phyloP scores from a whole-genome alignment of 2,888 invertebrate species.

The Rhimphoctona megacephalus region DNA sequence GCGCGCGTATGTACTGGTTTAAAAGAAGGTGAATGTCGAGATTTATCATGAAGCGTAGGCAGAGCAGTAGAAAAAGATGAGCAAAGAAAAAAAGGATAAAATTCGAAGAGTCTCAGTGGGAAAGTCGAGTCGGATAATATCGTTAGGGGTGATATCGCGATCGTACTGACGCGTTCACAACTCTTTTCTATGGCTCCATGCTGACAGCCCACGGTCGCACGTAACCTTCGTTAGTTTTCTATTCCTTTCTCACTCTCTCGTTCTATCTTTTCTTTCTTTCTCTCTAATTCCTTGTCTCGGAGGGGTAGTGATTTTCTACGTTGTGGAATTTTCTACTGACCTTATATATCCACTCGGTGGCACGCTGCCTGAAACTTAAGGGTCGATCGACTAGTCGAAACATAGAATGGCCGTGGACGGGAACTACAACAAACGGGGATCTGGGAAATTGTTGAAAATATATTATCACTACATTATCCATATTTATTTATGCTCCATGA shows the following conservation, averaged over 20 bases:
- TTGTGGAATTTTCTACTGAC: slow-evolving; percentile 74
- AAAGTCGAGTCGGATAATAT: slow-evolving; percentile 61
- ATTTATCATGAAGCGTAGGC: slow-evolving; percentile 22
- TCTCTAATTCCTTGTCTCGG: slow-evolving; percentile 13
- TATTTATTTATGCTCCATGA: not conserved
- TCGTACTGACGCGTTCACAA: slow-evolving; percentile 62
- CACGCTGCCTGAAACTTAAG: slow-evolving; percentile 78
- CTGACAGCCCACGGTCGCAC: slow-evolving; percentile 69
- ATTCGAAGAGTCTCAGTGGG: slow-evolving; percentile 55
- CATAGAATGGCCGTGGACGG: slow-evolving; percentile 80
- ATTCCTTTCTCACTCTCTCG: slow-evolving; percentile 15
- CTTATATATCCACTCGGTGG: slow-evolving; percentile 82
- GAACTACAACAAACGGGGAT: slow-evolving; percentile 48
- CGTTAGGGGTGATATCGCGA: slow-evolving; percentile 61
- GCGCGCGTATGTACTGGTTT: not conserved
- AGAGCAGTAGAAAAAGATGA: slow-evolving; percentile 1
- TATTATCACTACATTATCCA: not conserved
- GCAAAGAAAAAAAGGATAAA: slow-evolving; percentile 39
- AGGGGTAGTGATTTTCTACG: slow-evolving; percentile 30
- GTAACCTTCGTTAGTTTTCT: slow-evolving; percentile 67
- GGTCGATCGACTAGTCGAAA: slow-evolving; percentile 80
- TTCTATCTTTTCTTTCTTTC: not conserved
- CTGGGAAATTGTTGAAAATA: slow-evolving; percentile 37
- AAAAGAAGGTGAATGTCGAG: slow-evolving; percentile 44
- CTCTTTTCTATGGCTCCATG: slow-evolving; percentile 72